A percentile compares a stretch with the other conserved stretches of the same genome.
phyloP scores from a whole-genome alignment of 2,113 vertebrate species.

The Saccopteryx bilineata region DNA sequence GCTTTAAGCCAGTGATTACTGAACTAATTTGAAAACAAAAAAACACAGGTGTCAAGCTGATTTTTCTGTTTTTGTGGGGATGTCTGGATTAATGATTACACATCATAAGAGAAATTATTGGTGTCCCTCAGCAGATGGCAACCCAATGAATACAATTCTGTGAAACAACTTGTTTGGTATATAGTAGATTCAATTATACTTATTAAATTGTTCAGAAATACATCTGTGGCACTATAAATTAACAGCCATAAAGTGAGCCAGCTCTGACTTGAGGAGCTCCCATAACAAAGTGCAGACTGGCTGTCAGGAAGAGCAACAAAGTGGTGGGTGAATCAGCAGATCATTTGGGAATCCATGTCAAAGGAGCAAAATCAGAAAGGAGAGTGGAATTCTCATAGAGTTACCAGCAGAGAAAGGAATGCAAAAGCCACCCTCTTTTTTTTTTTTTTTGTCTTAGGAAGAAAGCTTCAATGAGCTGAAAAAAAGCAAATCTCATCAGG shows the following conservation, averaged over 20 bases:
- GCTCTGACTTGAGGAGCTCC: background rate
- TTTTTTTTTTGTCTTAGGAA: background rate
- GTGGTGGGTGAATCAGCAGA: background rate
- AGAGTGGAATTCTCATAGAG: background rate
- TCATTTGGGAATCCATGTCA: background rate
- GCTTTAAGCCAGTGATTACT: conserved; percentile 73
- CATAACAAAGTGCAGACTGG: background rate
- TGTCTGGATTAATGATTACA: conserved; percentile 69
- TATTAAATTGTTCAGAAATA: conserved; percentile 64
- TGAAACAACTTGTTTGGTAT: conserved; percentile 59
- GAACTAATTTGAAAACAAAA: conserved; percentile 70
- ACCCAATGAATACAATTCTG: conserved; percentile 14
- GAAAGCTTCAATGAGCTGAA: conserved; percentile 51
- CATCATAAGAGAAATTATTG: conserved; percentile 74
- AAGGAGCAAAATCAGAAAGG: background rate
- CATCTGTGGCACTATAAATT: conserved; percentile 46
- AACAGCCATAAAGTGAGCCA: background rate
- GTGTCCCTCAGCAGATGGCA: conserved; percentile 31
- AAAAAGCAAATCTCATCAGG: conserved; percentile 54
- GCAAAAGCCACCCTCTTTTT: background rate
- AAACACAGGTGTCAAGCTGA: conserved; percentile 63
- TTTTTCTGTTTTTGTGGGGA: conserved; percentile 62
- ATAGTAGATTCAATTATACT: conserved; percentile 43
- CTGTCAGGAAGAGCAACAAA: background rate
- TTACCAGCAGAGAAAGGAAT: conserved; percentile 17